phyloP scores from a whole-genome alignment of 64 coral and sea anemone species.

The Actinia equina region DNA sequence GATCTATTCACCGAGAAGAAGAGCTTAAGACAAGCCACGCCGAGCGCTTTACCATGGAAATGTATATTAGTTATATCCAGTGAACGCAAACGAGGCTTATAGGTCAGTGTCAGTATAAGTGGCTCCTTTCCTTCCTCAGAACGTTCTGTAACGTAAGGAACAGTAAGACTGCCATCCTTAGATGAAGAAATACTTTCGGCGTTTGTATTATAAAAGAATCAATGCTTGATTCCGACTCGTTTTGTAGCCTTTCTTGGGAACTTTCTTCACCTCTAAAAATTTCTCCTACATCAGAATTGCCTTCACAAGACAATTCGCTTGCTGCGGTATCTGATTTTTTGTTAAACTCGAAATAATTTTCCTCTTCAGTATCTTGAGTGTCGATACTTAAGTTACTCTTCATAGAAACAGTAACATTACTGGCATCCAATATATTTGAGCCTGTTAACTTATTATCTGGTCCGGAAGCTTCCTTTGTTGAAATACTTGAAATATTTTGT shows the following conservation, averaged over 20 bases:
- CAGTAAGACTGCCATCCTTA: background rate
- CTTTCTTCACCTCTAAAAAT: background rate
- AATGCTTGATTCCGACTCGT: background rate
- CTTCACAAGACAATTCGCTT: background rate
- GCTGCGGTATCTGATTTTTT: background rate
- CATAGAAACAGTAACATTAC: background rate
- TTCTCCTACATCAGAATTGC: background rate
- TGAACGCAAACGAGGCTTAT: constrained; percentile 51
- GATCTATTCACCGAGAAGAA: constrained; percentile 46
- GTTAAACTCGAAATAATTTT: background rate
- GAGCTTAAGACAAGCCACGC: constrained; percentile 61
- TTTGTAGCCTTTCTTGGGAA: background rate
- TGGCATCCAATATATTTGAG: background rate
- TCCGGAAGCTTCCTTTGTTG: too few species aligned
- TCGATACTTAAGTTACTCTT: background rate
- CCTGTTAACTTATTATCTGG: background rate
- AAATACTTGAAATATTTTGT: too few species aligned
- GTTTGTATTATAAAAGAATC: background rate
- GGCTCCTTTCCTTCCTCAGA: background rate
- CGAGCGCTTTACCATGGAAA: constrained; percentile 62
- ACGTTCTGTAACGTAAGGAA: background rate
- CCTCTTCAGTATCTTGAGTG: background rate
- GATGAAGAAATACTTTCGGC: background rate
- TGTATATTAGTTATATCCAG: constrained; percentile 65
- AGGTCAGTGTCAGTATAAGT: background rate